Conservation (phyloP, 2,888 invertebrate species). For the Dryomyza anilis region DNA sequence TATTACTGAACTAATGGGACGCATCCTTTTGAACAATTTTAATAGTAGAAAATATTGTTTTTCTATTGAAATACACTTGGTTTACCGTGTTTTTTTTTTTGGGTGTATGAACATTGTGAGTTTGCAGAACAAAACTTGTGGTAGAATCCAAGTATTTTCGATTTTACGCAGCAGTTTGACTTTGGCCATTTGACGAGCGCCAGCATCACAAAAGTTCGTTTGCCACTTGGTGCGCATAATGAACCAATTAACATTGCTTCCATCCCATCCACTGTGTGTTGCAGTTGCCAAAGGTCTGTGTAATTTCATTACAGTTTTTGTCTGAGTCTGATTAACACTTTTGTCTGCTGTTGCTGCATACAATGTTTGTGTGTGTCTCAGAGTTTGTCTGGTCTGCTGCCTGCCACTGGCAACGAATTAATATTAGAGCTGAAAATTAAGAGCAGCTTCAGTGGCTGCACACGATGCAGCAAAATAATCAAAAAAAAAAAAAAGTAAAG, state of each 20-base stretch:
- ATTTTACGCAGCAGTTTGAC: conserved; percentile 15
- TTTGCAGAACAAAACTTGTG: no score
- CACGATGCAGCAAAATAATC: background rate
- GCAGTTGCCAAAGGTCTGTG: background rate
- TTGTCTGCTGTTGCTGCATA: background rate
- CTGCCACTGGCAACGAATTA: background rate
- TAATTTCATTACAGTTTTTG: conserved; percentile 1
- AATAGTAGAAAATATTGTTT: no score
- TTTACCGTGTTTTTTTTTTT: no score
- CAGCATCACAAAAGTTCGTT: no score
- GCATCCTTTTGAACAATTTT: no score
- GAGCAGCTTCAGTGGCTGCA: background rate
- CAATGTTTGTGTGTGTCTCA: no score
- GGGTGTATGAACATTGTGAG: no score
- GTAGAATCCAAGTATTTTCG: background rate
- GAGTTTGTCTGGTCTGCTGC: background rate
- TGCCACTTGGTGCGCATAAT: conserved; percentile 20
- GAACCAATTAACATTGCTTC: conserved; percentile 19
- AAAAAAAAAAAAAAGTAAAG: no score
- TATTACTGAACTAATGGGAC: no score
- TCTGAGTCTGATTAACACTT: conserved; percentile 6
- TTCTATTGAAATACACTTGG: no score
- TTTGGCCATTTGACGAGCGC: background rate
- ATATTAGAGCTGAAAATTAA: background rate
- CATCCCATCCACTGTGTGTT: background rate